Evolutionary conservation across 2,888 invertebrate genomes (phyloP).

Genomic region (Danaus chrysippus): DNA sequence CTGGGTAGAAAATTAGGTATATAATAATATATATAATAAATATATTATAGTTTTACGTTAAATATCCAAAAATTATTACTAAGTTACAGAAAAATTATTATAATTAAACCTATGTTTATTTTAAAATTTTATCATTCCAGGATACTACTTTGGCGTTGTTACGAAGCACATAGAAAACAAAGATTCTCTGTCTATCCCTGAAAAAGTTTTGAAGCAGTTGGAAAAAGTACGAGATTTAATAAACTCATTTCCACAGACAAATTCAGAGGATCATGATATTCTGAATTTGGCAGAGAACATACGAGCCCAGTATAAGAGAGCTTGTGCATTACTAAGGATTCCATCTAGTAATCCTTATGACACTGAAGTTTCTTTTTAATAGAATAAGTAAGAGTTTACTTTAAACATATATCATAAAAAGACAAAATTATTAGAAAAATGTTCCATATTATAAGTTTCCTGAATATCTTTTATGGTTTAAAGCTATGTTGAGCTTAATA

Average conservation of each 20-base stretch:
- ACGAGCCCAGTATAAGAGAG: conserved; percentile 83
- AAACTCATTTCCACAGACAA: conserved; percentile 81
- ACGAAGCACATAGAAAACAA: conserved; percentile 65
- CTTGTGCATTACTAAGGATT: conserved; percentile 83
- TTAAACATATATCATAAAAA: too few relatives aligned
- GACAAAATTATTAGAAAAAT: too few relatives aligned
- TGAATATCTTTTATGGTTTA: too few relatives aligned
- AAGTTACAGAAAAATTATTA: background rate
- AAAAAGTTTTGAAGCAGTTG: conserved; percentile 77
- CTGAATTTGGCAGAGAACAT: conserved; percentile 80
- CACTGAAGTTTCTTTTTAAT: conserved; percentile 80
- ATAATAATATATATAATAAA: too few relatives aligned
- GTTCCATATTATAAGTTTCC: too few relatives aligned
- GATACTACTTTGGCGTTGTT: conserved; percentile 83
- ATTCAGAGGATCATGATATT: conserved; percentile 83
- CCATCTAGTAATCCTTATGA: conserved; percentile 76
- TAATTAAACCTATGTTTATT: background rate
- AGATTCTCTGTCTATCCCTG: conserved; percentile 49
- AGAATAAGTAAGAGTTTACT: conserved; percentile 32
- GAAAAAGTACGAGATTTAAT: conserved; percentile 79
- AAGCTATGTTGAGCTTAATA: too few relatives aligned
- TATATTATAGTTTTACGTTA: background rate
- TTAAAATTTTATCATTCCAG: conserved; percentile 50
- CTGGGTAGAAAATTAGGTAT: conserved; percentile 86
- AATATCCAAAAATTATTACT: background rate